phyloP scores from a whole-genome alignment of 92 coral and sea anemone species.

The Phenganax marumi region DNA sequence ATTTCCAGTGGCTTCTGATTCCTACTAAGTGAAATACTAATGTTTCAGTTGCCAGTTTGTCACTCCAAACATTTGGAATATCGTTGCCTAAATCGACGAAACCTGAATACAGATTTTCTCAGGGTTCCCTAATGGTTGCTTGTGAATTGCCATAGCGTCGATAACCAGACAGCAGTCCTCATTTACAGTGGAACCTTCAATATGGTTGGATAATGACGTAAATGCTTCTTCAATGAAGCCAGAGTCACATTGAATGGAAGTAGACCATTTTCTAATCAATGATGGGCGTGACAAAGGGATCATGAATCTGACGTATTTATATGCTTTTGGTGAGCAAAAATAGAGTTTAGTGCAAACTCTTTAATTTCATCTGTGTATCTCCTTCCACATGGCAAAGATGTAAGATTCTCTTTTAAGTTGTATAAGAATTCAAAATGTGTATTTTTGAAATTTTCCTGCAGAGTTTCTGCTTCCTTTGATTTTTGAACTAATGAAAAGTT shows the following conservation, averaged over 20 bases:
- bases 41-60: not conserved
- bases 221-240: not conserved
- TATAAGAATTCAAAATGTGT: not conserved
- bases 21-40: not conserved
- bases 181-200: not conserved
- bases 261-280: not conserved
- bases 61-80: not conserved
- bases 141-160: not conserved
- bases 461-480: conserved; percentile 1
- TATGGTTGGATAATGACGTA: not conserved
- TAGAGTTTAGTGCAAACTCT: not conserved
- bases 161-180: not conserved
- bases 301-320: not conserved
- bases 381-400: not conserved
- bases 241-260: not conserved
- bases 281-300: not conserved
- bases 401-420: not conserved
- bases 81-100: not conserved
- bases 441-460: not conserved
- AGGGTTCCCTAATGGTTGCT: not conserved
- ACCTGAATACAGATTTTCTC: not conserved
- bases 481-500: not conserved
- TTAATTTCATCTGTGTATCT: not conserved
- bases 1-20: not conserved
- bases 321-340: not conserved